A percentile compares a stretch with the other conserved stretches of the same genome.
phyloP scores from a whole-genome alignment of 2,888 invertebrate species.

The Arge pagana region DNA sequence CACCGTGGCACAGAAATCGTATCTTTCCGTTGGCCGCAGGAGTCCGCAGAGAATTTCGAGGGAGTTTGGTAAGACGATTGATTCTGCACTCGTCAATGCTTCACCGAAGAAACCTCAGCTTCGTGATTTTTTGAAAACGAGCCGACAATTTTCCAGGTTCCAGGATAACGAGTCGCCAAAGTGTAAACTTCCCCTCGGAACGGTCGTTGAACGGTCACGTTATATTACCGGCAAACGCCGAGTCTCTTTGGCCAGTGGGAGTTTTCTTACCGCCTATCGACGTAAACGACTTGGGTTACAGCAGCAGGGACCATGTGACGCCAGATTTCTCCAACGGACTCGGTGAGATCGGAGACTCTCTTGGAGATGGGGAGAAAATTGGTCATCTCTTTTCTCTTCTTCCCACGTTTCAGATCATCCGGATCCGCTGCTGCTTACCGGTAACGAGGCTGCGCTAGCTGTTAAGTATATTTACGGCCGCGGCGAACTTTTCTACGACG shows the following conservation, averaged over 20 bases:
- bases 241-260: constrained; percentile 64
- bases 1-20: constrained; percentile 47
- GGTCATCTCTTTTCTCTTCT: constrained; percentile 11
- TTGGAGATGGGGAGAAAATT: constrained; percentile 44
- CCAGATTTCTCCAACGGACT: constrained; percentile 58
- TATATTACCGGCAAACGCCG: constrained; percentile 54
- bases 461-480: constrained; percentile 62
- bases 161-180: background rate
- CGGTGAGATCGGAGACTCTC: constrained; percentile 42
- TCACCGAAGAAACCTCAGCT: too few species aligned
- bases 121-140: too few species aligned
- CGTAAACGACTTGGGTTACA: constrained; percentile 55
- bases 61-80: constrained; percentile 36
- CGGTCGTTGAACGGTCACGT: constrained; percentile 16
- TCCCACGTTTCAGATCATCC: constrained; percentile 50
- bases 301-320: constrained; percentile 52
- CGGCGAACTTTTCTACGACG: constrained; percentile 67
- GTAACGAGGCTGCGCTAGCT: constrained; percentile 64
- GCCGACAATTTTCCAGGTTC: constrained; percentile 7
- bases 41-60: constrained; percentile 26
- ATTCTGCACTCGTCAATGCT: too few species aligned
- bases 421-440: constrained; percentile 67
- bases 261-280: constrained; percentile 61
- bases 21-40: constrained; percentile 46
- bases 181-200: background rate